Evolutionary conservation across 2,797 vertebrate genomes (phyloP), one percentile per base, ranked within the genome.

Genomic region (Microctenopoma steveboyesi): DNA sequence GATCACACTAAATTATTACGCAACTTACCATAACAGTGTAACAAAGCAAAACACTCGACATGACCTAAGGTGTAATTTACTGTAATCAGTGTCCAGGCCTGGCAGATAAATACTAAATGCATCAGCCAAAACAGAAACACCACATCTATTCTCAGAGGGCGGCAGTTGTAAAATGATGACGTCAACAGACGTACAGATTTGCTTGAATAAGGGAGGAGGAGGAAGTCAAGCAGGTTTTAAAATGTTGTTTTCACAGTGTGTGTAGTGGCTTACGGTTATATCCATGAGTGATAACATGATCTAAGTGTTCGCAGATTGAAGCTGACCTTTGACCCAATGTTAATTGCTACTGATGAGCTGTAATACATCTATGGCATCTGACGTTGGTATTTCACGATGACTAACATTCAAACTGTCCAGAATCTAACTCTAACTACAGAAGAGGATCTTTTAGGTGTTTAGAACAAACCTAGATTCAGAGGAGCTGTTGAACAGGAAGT

Each of bases 401-500:
- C 4, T 1, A n/a, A 40, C 5, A 6, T 47, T 16, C n/a, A 2
- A 5, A 3, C 27, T 0, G 7, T 35, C 7, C 33, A 35, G 33
- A 35, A 22, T 52, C 47, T 22, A 22, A 22, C 22, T 22, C 22
- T 22, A 39, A 39, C 37, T 15, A 42, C 7, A 27, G 22, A 11
- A 3, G 4, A 57, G 14, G 13, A 25, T 57, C 22, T 35, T 7
- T n/a, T 28, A 40, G 8, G 1, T 35, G 3, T 52, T 25, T 5
- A 42, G 7, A 4, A 57, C 78, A 4, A 69, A 93, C 93, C 33
- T 56, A 2, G 89, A 83, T 6, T 79, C 63, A 2, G 45, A 27
- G 10, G 81, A 49, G 52, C 63, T 64, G 28, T 93, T 91, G 60
- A 89, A 83, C 42, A 93, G 81, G 69, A 95, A 95, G 2, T 83